Evolutionary conservation across 2,113 vertebrate genomes (phyloP).

Genomic region (Sturnus vulgaris): DNA sequence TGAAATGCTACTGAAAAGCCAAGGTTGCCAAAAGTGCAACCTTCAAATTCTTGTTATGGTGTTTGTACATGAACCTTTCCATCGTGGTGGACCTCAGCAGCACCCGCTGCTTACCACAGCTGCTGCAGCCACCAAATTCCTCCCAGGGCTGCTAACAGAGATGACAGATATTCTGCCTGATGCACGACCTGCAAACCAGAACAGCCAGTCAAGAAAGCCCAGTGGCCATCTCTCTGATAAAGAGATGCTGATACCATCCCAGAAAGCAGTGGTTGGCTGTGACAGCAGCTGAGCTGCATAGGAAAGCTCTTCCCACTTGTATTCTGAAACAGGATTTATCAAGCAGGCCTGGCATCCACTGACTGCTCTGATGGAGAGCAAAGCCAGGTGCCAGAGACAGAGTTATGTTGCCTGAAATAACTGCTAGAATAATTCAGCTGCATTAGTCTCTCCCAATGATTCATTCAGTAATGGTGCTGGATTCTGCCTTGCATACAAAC

Average conservation of each 20-base stretch:
- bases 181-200: neutral
- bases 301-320: neutral
- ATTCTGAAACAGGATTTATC: neutral
- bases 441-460: neutral
- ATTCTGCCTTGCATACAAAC: neutral
- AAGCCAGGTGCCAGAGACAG: neutral
- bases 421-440: neutral
- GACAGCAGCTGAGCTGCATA: neutral
- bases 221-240: neutral
- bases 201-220: neutral
- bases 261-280: rapidly evolving
- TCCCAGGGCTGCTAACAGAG: neutral
- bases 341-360: neutral
- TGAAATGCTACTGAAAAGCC: neutral
- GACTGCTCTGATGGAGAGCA: neutral
- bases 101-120: neutral
- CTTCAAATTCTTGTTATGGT: neutral
- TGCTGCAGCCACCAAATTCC: neutral
- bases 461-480: neutral
- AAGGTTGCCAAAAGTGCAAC: neutral
- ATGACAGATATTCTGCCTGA: neutral
- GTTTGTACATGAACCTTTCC: neutral
- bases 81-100: neutral
- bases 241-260: neutral
- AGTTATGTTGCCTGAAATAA: neutral